Base-by-base conservation (phyloP, 2,113 vertebrate species). In the Antigone vipio region DNA sequence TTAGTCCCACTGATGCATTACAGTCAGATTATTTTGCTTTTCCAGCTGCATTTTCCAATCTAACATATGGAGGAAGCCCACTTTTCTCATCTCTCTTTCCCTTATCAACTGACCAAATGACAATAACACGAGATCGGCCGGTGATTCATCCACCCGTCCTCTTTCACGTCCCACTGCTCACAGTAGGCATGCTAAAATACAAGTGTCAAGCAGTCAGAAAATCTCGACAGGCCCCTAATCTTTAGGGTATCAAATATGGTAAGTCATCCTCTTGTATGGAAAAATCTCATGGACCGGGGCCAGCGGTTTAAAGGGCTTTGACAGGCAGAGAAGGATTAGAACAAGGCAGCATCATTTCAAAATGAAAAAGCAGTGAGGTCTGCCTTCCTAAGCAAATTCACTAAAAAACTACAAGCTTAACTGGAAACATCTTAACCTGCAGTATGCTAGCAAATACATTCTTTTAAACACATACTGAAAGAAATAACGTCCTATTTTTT, bases 201-300 rank as follows among this genome's bases (percentile, higher is more conserved):
- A 92, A 96, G 91, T 79, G 85, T 96, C 95, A 95, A 77, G 45
- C 74, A 92, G 88, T 52, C 91, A 95, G 67, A 77, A 96, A 93
- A 94, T 86, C 91, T 84, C 19, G 0, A 87, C 75, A 83, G 88
- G 53, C 60, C 58, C 58, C 82, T 85, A 83, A 94, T 95, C 89
- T 97, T 96, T 73, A 82, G 56, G 79, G 64, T 82, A 94, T 94
- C 89, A 97, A 93, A 95, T 94, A 97, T 45, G 64, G 91, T 80
- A 96, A 91, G 67, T 71, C 85, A 96, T 81, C 62, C 64, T 60
- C 78, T 91, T 84, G 30, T 49, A 77, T 30, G 50, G 80, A 83
- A 95, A 92, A 95, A 96, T 78, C 74, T 80, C 66, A 94, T 60
- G 66, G 68, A 89, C 34, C 7, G 1, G 21, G 62, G 84, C 80